phyloP scores from a whole-genome alignment of 92 coral and sea anemone genomes.

The Galaxea fascicularis region DNA sequence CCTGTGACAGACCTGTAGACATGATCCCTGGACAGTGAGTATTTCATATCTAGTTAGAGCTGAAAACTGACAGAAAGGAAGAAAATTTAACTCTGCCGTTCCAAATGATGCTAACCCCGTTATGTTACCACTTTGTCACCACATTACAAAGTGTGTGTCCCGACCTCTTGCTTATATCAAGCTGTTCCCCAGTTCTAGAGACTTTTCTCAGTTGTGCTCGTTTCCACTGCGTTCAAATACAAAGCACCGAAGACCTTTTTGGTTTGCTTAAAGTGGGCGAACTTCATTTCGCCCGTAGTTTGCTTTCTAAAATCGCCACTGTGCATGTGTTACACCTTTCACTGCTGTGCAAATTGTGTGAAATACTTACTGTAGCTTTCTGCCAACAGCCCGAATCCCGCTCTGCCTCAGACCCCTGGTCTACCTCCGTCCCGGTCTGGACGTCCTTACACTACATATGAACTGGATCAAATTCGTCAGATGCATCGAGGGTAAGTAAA shows the following conservation, averaged over 20 bases:
- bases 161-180: no score
- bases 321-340: not conserved
- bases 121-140: not conserved
- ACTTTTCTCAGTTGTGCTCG: not conserved
- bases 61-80: no score
- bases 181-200: no score
- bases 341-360: not conserved
- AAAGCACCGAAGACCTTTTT: not conserved
- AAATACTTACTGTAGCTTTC: not conserved
- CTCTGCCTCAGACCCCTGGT: constrained; percentile 90
- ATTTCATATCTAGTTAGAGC: not conserved
- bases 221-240: not conserved
- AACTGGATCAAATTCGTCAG: constrained; percentile 94
- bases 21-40: constrained; percentile 95
- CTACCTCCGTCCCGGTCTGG: constrained; percentile 89
- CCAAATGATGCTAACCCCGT: not conserved
- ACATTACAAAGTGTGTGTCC: not conserved
- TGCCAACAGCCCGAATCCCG: constrained; percentile 79
- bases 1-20: constrained; percentile 98
- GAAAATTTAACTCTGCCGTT: not conserved
- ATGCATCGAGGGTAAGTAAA: constrained; percentile 87
- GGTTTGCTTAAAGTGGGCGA: not conserved
- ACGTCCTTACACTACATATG: constrained; percentile 94
- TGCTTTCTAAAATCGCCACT: not conserved
- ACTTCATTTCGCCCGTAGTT: not conserved